Evolutionary conservation across 2,113 vertebrate genomes (phyloP), one percentile per base, ranked within the genome.

Genomic region (Aleadryas rufinucha): DNA sequence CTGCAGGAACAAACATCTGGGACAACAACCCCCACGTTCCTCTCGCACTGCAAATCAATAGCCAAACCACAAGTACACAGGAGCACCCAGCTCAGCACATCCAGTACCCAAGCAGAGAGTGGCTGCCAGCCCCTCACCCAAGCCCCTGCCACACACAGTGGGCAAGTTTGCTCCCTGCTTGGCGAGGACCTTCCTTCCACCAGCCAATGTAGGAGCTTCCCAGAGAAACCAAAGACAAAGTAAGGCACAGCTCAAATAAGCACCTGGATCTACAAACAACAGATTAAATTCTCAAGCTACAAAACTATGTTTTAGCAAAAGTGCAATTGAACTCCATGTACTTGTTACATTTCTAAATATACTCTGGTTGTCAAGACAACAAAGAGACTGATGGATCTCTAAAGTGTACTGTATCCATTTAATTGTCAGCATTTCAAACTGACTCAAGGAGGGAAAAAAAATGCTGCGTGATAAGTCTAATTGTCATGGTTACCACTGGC

Each of bases 331-430:
- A 98, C 98, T 98, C 96, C 97, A 95, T 98, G 98, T 98, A 98
- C 98, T 98, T 98, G 98, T 98, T 98, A 98, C 97, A 97, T 98
- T 98, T 98, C 98, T 98, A 98, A 98, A 98, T 98, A 98, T 98
- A 98, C 97, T 94, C 96, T 2, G 65, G 98, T 98, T 98, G 98
- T 97, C 98, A 98, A 98, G 98, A 98, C 98, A 98, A 98, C 98
- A 97, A 97, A 92, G 97, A 98, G 98, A 98, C 98, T 98, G 98
- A 98, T 98, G 98, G 98, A 97, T 98, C 95, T 97, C 98, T 98
- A 97, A 98, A 98, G 97, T 96, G 95, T 97, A 98, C 97, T 97
- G 97, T 97, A 98, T 98, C 94, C 90, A 97, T 98, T 98, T 98
- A 98, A 98, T 98, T 98, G 98, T 98, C 98, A 98, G 98, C 97